phyloP scores from a whole-genome alignment of 2,888 invertebrate genomes.

The Scrobipalpa costella region DNA sequence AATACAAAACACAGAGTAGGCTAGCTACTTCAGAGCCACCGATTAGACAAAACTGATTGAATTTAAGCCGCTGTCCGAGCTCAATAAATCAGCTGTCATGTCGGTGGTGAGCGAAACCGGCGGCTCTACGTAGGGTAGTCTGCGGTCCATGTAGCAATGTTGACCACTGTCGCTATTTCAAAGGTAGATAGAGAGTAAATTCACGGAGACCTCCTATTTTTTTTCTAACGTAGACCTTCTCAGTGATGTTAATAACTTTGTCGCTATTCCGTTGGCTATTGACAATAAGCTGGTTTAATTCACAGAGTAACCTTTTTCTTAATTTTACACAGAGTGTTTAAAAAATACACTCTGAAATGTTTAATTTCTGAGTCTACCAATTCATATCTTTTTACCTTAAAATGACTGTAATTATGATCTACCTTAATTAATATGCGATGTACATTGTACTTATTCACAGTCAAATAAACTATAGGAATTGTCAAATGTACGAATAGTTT shows the following conservation, averaged over 20 bases:
- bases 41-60: constrained; percentile 23
- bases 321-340: too few relatives aligned
- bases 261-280: background rate
- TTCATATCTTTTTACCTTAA: too few relatives aligned
- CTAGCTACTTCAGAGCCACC: constrained; percentile 8
- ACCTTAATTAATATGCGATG: too few relatives aligned
- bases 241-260: background rate
- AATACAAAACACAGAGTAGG: constrained; percentile 5
- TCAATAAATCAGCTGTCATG: constrained; percentile 22
- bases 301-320: too few relatives aligned
- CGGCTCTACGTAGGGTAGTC: background rate
- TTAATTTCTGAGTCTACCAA: too few relatives aligned
- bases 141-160: constrained; percentile 6
- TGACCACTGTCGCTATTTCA: constrained; percentile 17
- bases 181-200: background rate
- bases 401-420: too few relatives aligned
- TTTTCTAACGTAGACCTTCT: background rate
- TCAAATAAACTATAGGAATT: too few relatives aligned
- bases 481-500: too few relatives aligned
- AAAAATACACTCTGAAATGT: too few relatives aligned
- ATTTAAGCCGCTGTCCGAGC: constrained; percentile 17
- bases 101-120: constrained; percentile 12
- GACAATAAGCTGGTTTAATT: too few relatives aligned
- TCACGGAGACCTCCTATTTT: background rate
- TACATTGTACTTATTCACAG: too few relatives aligned